These are phyloP conservation scores for Zelostemma sp. DNA, from an alignment of 1,140 invertebrate genomes.

Conservation along the genomic window DNA sequence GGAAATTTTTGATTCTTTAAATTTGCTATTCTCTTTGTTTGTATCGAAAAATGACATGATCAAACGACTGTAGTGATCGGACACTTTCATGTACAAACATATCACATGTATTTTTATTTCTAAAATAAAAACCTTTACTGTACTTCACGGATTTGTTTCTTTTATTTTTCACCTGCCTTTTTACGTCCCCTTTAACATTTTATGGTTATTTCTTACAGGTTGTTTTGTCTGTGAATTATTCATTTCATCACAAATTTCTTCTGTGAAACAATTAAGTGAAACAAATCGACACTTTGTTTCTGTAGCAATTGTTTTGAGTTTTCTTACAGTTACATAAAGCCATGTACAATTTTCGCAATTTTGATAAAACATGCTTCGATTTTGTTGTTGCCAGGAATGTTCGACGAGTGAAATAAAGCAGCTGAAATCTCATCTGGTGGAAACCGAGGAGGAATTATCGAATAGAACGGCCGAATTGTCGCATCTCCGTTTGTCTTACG, in stretches of 20 bases:
- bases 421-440: slow-evolving; percentile 64
- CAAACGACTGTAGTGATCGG: slow-evolving; percentile 8
- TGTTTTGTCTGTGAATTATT: slow-evolving; percentile 19
- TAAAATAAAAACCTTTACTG: slow-evolving; percentile 55
- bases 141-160: slow-evolving; percentile 48
- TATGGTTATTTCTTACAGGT: slow-evolving; percentile 33
- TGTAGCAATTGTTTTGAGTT: no score
- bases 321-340: no score
- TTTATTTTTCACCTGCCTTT: slow-evolving; percentile 53
- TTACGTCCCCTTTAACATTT: slow-evolving; percentile 23
- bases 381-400: slow-evolving; percentile 53
- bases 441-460: slow-evolving; percentile 42
- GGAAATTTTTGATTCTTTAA: slow-evolving; percentile 17
- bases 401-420: slow-evolving; percentile 67
- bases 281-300: not conserved
- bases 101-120: slow-evolving; percentile 64
- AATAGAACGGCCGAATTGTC: slow-evolving; percentile 52
- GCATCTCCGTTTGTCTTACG: slow-evolving; percentile 52
- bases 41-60: slow-evolving; percentile 18
- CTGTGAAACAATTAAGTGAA: no score
- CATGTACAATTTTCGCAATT: no score
- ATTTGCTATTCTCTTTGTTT: slow-evolving; percentile 24
- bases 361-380: slow-evolving; percentile 6
- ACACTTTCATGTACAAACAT: slow-evolving; percentile 46
- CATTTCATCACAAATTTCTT: slow-evolving; percentile 12